Conservation (phyloP, 2,888 invertebrate genomes). For the Thera britannica region DNA sequence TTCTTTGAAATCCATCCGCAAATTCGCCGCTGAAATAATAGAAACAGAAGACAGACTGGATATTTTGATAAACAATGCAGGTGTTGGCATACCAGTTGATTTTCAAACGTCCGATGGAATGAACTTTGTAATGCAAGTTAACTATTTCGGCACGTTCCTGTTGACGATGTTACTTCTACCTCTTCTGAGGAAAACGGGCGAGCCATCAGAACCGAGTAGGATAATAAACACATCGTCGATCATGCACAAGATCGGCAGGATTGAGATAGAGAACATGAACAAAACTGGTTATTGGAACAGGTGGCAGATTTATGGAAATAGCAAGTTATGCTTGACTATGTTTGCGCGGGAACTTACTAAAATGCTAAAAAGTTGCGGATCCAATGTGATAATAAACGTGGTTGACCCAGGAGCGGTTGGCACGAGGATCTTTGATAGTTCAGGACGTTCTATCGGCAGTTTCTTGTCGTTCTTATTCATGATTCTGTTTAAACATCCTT, state of each 20-base stretch:
- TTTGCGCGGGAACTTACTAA: slow-evolving; percentile 89
- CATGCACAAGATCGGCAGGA: slow-evolving; percentile 87
- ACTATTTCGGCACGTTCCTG: slow-evolving; percentile 96
- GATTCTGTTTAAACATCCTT: slow-evolving; percentile 89
- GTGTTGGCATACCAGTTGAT: slow-evolving; percentile 87
- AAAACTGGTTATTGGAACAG: slow-evolving; percentile 80
- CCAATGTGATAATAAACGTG: slow-evolving; percentile 90
- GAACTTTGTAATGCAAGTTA: slow-evolving; percentile 95
- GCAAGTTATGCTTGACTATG: slow-evolving; percentile 90
- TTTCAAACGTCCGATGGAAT: slow-evolving; percentile 90
- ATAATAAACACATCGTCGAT: slow-evolving; percentile 92
- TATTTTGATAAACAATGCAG: slow-evolving; percentile 95
- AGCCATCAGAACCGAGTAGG: slow-evolving; percentile 86
- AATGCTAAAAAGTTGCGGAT: slow-evolving; percentile 83
- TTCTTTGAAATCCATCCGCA: slow-evolving; percentile 89
- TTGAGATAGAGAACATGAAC: slow-evolving; percentile 89
- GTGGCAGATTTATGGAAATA: slow-evolving; percentile 82
- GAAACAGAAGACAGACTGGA: slow-evolving; percentile 89
- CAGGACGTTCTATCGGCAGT: slow-evolving; percentile 73
- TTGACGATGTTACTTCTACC: slow-evolving; percentile 94
- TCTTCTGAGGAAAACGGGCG: slow-evolving; percentile 86
- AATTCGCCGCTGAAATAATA: slow-evolving; percentile 91
- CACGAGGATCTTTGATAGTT: slow-evolving; percentile 88
- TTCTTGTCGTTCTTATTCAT: slow-evolving; percentile 86
- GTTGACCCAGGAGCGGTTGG: slow-evolving; percentile 94